Base-by-base conservation (phyloP, 2,113 vertebrate genomes). In the Geococcyx californianus region DNA sequence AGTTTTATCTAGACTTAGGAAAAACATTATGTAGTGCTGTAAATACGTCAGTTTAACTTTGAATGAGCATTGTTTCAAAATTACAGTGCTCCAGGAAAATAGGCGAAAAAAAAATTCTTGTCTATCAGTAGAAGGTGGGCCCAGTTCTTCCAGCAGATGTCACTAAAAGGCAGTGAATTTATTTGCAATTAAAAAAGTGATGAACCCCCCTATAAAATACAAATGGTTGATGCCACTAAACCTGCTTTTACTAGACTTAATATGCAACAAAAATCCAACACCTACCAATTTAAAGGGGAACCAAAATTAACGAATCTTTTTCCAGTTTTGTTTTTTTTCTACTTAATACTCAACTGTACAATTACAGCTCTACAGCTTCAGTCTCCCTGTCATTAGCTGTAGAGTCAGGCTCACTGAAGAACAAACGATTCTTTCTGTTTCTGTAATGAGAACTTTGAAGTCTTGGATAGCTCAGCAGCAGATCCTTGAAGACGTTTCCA, bases 141-240 rank as follows among this genome's bases (percentile, higher is more conserved):
- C 40, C 21, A 11, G 7, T 54, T 79, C 72, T 91, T 96, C 94
- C 90, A 96, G 93, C 9, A 97, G 85, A 87, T 80, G 91, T 94
- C 90, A 84, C 92, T 94, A 66, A 33, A 86, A 87, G 60, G 45
- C 82, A 90, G 82, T 78, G 70, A 42, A 73, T 84, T 69, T 44
- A 42, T 34, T 54, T 24, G 17, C 8, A 77, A 44, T 82, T 26
- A 3, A 13, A 64, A 58, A 56, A 55, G 19, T 28, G 29, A 52
- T 13, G 15, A 77, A 80, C 76, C 20, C 2, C 8, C 10, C 47
- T 26, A 9, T 8, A 58, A 91, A 79, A 62, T 38, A 68, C 4
- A 44, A 92, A 62, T 34, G n/a, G 44, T 10, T 87, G 60, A 52
- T 45, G 25, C 26, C 51, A 83, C 19, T 54, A 60, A 62, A 69